Conservation (phyloP, 2,888 invertebrate species). For the Stenotaenia linearis region DNA sequence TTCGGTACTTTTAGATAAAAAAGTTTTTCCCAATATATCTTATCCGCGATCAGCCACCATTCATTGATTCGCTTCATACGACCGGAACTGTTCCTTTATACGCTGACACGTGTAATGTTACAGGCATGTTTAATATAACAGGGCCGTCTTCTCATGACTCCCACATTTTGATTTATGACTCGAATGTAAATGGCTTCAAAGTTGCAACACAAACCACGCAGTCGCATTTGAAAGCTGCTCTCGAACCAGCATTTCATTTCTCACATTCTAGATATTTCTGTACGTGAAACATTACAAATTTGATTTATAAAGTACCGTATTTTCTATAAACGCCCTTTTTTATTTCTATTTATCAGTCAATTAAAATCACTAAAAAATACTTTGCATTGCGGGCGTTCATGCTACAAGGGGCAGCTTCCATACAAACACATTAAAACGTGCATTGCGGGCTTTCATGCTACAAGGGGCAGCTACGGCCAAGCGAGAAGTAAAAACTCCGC, state of each 20-base stretch:
- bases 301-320: too few species aligned
- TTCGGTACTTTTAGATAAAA: background rate
- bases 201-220: background rate
- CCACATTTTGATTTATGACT: background rate
- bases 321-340: too few species aligned
- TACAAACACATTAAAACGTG: too few species aligned
- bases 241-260: background rate
- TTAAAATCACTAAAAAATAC: too few species aligned
- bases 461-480: too few species aligned
- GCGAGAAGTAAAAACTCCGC: too few species aligned
- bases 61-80: background rate
- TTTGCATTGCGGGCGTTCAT: too few species aligned
- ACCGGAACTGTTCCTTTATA: background rate
- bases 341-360: too few species aligned
- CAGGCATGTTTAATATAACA: background rate
- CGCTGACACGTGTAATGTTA: background rate
- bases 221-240: background rate
- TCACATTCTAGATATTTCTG: background rate
- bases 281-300: background rate
- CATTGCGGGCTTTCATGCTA: too few species aligned
- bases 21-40: background rate
- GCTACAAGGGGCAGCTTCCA: too few species aligned
- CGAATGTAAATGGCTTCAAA: background rate
- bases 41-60: background rate
- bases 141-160: background rate